These are phyloP conservation scores for Antheraea pernyi DNA, from an alignment of 1,140 invertebrate species.

Conservation along the genomic window DNA sequence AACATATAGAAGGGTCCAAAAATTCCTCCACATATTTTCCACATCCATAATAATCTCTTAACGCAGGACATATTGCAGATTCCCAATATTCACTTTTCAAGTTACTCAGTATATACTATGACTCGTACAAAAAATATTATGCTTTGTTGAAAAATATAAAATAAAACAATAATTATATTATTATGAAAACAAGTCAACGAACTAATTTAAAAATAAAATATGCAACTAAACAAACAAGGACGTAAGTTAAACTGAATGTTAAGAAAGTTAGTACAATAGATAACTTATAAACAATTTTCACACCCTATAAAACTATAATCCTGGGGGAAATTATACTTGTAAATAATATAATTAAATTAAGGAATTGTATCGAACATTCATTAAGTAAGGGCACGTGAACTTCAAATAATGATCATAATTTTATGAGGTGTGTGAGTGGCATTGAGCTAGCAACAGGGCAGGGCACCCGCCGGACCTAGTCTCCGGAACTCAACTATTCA, in stretches of 20 bases:
- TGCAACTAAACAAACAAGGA: constrained; percentile 73
- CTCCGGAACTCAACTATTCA: constrained; percentile 59
- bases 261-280: constrained; percentile 53
- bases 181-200: constrained; percentile 69
- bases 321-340: constrained; percentile 11
- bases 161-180: constrained; percentile 68
- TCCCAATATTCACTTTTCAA: constrained; percentile 59
- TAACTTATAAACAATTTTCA: constrained; percentile 63
- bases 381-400: not conserved
- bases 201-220: constrained; percentile 73
- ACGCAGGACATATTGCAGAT: constrained; percentile 65
- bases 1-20: constrained; percentile 3
- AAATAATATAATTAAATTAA: not conserved
- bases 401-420: constrained; percentile 44
- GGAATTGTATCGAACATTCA: not conserved
- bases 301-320: constrained; percentile 65
- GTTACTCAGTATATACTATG: constrained; percentile 45
- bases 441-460: constrained; percentile 64
- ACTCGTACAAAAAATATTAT: constrained; percentile 69
- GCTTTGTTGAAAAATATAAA: constrained; percentile 54
- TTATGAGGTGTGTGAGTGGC: constrained; percentile 57
- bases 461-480: constrained; percentile 34
- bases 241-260: constrained; percentile 68
- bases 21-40: not conserved
- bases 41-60: not conserved